Conservation (phyloP, 2,113 vertebrate genomes). For the Bungarus multicinctus region DNA sequence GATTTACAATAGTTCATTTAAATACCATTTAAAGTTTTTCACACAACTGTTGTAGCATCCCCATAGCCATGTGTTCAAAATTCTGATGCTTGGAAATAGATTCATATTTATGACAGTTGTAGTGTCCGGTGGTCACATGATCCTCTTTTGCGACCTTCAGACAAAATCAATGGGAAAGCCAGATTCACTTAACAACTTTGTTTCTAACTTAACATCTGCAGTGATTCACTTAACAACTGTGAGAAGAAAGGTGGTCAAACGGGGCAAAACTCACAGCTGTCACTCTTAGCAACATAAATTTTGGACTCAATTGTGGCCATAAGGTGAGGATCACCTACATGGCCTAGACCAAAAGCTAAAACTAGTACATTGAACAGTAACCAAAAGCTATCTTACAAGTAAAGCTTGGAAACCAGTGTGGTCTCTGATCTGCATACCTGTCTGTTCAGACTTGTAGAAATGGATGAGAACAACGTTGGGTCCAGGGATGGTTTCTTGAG, state of each 20-base stretch:
- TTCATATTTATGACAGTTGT: neutral
- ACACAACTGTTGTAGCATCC: neutral
- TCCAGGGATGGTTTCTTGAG: no score
- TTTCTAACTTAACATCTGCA: neutral
- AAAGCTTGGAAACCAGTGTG: neutral
- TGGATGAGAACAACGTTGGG: no score
- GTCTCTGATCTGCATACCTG: neutral
- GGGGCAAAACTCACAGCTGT: neutral
- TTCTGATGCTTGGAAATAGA: neutral
- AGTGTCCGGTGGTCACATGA: neutral
- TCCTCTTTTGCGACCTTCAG: neutral
- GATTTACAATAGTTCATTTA: neutral
- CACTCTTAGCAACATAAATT: neutral
- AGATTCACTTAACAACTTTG: neutral
- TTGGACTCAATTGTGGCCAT: neutral
- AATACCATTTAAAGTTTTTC: neutral
- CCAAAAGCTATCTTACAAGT: neutral
- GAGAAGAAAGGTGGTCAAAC: neutral
- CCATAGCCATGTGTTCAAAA: neutral
- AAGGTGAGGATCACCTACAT: neutral
- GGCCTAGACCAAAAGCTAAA: neutral
- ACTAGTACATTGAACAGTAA: neutral
- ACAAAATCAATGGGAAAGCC: neutral
- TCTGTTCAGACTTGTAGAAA: neutral
- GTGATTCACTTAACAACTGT: neutral